Evolutionary conservation across 2,888 invertebrate genomes (phyloP).

Genomic region (Chrysodeixis includens): DNA sequence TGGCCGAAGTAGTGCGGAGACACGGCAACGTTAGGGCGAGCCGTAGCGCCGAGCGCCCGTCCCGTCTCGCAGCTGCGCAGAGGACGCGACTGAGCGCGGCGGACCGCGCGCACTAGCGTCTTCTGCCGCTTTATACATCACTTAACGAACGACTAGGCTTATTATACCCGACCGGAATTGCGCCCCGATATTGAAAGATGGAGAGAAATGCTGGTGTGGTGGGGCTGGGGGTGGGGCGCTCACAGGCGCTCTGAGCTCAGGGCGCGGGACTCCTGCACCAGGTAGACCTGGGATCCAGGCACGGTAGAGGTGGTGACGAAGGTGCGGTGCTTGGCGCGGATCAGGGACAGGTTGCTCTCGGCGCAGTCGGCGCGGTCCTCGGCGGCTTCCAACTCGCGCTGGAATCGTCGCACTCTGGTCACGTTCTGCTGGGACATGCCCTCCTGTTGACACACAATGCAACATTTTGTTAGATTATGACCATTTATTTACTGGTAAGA

Average conservation of each 20-base stretch:
- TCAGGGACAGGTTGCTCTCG: conserved; percentile 97
- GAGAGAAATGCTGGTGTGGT: conserved; percentile 83
- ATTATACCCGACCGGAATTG: conserved; percentile 86
- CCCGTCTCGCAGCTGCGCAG: conserved; percentile 71
- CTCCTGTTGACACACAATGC: conserved; percentile 90
- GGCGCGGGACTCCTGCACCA: conserved; percentile 95
- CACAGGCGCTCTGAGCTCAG: conserved; percentile 84
- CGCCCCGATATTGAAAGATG: conserved; percentile 79
- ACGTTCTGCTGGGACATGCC: conserved; percentile 97
- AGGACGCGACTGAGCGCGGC: conserved; percentile 60
- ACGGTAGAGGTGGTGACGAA: conserved; percentile 98
- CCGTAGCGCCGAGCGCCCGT: conserved; percentile 82
- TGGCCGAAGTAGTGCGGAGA: conserved; percentile 79
- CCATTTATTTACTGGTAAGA: background rate
- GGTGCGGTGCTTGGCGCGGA: conserved; percentile 99
- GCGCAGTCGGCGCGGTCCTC: conserved; percentile 98
- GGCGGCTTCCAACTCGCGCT: conserved; percentile 98
- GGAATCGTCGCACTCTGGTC: conserved; percentile 99
- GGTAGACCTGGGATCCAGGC: conserved; percentile 97
- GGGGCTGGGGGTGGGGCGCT: conserved; percentile 71
- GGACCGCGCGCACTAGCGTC: conserved; percentile 61
- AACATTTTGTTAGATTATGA: conserved; percentile 17
- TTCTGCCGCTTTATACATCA: conserved; percentile 74
- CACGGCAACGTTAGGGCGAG: conserved; percentile 85
- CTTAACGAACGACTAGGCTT: conserved; percentile 87